Conservation (phyloP, 2,888 invertebrate species). For the Papilio gigon region DNA sequence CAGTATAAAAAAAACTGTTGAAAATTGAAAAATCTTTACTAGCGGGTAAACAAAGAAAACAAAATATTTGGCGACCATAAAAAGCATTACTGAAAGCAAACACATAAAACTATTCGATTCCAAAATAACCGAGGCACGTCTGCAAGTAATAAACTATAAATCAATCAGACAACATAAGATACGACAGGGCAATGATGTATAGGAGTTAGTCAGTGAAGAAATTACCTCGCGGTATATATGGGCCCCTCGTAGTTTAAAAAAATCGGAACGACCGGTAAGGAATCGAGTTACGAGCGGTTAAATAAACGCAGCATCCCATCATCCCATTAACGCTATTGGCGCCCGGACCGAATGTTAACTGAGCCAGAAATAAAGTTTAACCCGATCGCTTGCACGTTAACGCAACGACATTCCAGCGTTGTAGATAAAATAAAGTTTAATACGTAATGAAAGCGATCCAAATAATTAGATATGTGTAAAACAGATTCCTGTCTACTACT, state of each 20-base stretch:
- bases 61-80: constrained; percentile 23
- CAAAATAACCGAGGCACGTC: constrained; percentile 22
- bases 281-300: constrained; percentile 76
- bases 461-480: constrained; percentile 14
- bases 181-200: constrained; percentile 57
- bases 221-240: constrained; percentile 57
- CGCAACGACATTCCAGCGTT: constrained; percentile 44
- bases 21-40: background rate
- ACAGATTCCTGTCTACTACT: constrained; percentile 13
- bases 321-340: constrained; percentile 72
- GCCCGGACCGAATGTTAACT: constrained; percentile 62
- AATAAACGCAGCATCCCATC: constrained; percentile 76
- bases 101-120: constrained; percentile 32
- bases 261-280: constrained; percentile 70
- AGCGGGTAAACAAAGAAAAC: constrained; percentile 11
- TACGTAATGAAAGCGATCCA: constrained; percentile 11
- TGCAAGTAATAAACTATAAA: constrained; percentile 42
- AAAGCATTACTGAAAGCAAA: constrained; percentile 33
- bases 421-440: constrained; percentile 27
- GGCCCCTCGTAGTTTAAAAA: constrained; percentile 62
- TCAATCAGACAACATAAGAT: constrained; percentile 49
- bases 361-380: constrained; percentile 75
- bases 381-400: constrained; percentile 56
- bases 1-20: background rate
- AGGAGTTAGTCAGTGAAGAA: constrained; percentile 51